Evolutionary conservation across 1,140 invertebrate genomes (phyloP).

Genomic region (Brachionus rotundiformis): DNA sequence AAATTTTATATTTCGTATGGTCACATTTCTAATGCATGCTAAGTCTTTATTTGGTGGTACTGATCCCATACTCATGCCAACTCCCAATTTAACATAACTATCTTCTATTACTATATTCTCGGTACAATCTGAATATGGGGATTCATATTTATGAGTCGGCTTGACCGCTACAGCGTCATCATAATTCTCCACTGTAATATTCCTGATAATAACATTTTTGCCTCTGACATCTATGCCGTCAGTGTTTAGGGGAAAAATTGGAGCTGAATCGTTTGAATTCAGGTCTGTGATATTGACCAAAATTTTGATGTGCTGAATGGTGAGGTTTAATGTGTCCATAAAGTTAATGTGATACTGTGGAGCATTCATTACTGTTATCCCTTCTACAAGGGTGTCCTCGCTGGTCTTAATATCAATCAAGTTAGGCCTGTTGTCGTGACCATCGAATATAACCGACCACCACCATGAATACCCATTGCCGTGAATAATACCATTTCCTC

Average conservation of each 20-base stretch:
- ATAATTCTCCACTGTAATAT: background rate
- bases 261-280: background rate
- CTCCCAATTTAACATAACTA: slow-evolving; percentile 18
- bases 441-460: background rate
- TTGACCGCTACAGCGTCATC: slow-evolving; percentile 42
- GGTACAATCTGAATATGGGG: background rate
- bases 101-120: slow-evolving; percentile 39
- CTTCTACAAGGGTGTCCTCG: slow-evolving; percentile 4
- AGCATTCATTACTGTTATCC: slow-evolving; percentile 11
- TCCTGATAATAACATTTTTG: background rate
- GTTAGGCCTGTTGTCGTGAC: slow-evolving; percentile 25
- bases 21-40: slow-evolving; percentile 16
- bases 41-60: background rate
- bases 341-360: slow-evolving; percentile 5
- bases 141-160: background rate
- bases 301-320: slow-evolving; percentile 18
- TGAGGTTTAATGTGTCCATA: background rate
- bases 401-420: background rate
- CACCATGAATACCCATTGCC: slow-evolving; percentile 40
- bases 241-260: slow-evolving; percentile 35
- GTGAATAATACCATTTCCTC: slow-evolving; percentile 2
- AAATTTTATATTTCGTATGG: slow-evolving; percentile 8
- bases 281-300: background rate
- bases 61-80: slow-evolving; percentile 43
- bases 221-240: slow-evolving; percentile 25